These are phyloP conservation scores for Frieseomelitta varia DNA, from an alignment of 1,140 invertebrate genomes.

Conservation along the genomic window DNA sequence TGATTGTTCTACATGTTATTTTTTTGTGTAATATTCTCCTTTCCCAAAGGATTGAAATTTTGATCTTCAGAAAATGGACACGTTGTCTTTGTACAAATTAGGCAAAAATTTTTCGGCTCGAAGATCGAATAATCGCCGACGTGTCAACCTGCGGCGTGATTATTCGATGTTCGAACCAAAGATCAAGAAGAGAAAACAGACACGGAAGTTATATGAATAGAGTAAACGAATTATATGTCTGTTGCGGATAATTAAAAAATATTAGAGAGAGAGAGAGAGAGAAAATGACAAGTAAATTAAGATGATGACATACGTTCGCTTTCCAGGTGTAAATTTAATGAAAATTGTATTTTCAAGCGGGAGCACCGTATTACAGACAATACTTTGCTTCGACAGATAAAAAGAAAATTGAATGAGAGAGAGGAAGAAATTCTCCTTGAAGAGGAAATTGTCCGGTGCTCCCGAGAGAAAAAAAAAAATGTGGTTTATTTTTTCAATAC, in stretches of 20 bases:
- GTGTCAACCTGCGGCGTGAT: neutral
- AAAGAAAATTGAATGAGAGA: neutral
- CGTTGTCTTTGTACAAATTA: conserved; percentile 46
- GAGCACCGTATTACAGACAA: conserved; percentile 20
- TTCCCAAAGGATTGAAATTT: conserved; percentile 13
- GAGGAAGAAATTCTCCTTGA: neutral
- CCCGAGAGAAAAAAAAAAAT: conserved; percentile 2
- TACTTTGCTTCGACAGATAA: neutral
- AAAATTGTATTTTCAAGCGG: conserved; percentile 40
- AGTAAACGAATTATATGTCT: conserved; percentile 28
- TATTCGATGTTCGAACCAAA: conserved; percentile 14
- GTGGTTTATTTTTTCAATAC: conserved; percentile 51
- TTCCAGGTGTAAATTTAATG: conserved; percentile 26
- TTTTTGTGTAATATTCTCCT: neutral
- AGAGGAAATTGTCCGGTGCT: conserved; percentile 33
- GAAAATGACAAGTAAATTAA: neutral
- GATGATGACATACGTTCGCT: neutral
- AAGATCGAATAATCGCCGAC: conserved; percentile 7
- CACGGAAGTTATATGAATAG: conserved; percentile 15
- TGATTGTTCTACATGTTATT: neutral
- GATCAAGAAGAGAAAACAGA: neutral
- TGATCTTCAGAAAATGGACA: neutral
- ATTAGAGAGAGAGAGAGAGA: neutral
- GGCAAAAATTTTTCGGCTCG: conserved; percentile 17
- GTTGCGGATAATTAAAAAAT: conserved; percentile 21